Base-by-base conservation (phyloP, 2,113 vertebrate genomes). In the Phaethornis superciliosus region DNA sequence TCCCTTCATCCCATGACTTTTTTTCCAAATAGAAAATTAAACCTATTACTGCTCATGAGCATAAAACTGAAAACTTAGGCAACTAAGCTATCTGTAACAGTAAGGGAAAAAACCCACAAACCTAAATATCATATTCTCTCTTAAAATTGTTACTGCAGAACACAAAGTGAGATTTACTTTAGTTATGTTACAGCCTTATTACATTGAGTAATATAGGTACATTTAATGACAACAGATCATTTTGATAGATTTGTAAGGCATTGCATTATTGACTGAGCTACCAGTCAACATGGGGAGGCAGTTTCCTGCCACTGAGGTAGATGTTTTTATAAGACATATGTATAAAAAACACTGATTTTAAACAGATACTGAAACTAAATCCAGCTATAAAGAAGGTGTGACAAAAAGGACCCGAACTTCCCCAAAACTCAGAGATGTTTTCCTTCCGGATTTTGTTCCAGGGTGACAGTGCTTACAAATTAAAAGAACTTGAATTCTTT, bases 21-120 rank as follows among this genome's bases (percentile, higher is more conserved):
- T 16, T 42, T 58, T 93, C 89, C 40, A 94, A 89, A 90, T 4
- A 60, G 15, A 77, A 95, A 88, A 81, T 65, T 60, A 88, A 78
- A 81, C 17, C 20, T 70, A 75, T 93, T 64, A 74, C 52, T 69
- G 9, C 49, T 78, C 33, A 28, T 12, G 14, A 90, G 11, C 68
- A 70, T 59, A 72, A 91, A 88, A 90, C 71, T 68, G 21, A 85
- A 91, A 80, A 72, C 32, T 76, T 85, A 18, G 59, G 54, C 54
- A 87, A 58, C 0, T 40, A 20, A 68, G 47, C 22, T 5, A 54
- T 75, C 83, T 81, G 35, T 42, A 88, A 67, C 9, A 59, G 23
- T 30, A n/a, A 44, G n/a, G 7, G 5, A 4, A 6, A 18, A 46
- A 42, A 40, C 20, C 46, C 46, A 21, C 46, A 47, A 21, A 47